Conservation (phyloP, 2,888 invertebrate species). For the Rhagonycha lutea region DNA sequence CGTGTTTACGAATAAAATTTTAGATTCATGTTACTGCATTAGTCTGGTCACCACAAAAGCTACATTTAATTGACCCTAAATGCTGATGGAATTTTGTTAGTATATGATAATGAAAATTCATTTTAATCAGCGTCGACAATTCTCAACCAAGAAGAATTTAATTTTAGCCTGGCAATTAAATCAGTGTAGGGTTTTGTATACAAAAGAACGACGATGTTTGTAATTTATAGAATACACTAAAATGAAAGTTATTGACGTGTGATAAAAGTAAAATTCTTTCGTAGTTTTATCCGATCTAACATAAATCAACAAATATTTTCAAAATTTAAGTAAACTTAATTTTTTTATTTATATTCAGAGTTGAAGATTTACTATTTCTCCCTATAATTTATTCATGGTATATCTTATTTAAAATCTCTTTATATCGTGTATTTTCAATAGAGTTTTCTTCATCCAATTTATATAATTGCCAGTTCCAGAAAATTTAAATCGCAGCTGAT, state of each 20-base stretch:
- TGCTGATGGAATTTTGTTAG: neutral
- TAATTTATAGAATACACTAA: neutral
- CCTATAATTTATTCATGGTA: neutral
- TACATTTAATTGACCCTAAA: neutral
- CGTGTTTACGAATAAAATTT: neutral
- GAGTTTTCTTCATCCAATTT: neutral
- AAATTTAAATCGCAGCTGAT: neutral
- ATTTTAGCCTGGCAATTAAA: neutral
- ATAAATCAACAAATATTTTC: neutral
- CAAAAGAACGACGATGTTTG: neutral
- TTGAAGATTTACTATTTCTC: neutral
- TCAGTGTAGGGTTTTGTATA: neutral
- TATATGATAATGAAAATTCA: neutral
- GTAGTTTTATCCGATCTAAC: too few species aligned
- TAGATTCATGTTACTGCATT: neutral
- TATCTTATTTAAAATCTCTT: neutral
- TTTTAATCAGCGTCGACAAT: neutral
- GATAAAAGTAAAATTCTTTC: neutral
- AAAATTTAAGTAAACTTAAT: neutral
- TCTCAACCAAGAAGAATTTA: neutral
- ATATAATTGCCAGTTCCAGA: neutral
- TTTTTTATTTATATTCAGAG: neutral
- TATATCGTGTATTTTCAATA: neutral
- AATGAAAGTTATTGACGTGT: neutral
- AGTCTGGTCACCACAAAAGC: neutral